Base-by-base conservation (phyloP, 2,797 vertebrate species). In the Merluccius polli region DNA sequence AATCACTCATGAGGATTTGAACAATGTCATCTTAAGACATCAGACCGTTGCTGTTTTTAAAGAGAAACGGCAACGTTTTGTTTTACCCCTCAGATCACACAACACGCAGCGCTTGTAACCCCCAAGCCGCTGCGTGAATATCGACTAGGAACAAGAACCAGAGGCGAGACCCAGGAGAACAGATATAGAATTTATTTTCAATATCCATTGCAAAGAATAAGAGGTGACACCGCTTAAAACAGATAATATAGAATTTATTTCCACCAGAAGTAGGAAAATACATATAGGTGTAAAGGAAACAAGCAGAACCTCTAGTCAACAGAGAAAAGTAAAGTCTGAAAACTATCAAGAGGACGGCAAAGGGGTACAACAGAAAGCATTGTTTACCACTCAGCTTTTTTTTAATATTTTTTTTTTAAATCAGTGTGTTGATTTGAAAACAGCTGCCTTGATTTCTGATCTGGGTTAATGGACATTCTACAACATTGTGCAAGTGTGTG, bases 221-320 rank as follows among this genome's bases (percentile, higher is more conserved):
- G 92, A 95, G 86, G 92, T 95, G 94, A 96, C 95, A 93, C 94
- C 88, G 88, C 93, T 94, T 94, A 92, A 96, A 98, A 96, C 95
- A 96, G 95, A 96, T 95, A 96, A 97, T 96, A 96, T 93, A 96
- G 94, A 96, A 97, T 98, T 98, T 97, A 98, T 98, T 98, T 94
- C 97, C 93, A 97, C 95, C 96, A 96, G 96, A 95, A 97, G 95
- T 98, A 98, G 96, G 96, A 98, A 98, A 98, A 98, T 98, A 97
- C 96, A 98, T 95, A 92, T 95, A 92, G 91, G 95, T 93, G 93
- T 96, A 96, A 96, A 96, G 95, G 94, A 96, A 94, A 93, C 94
- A 94, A 96, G 94, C 94, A 93, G 94, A 97, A 96, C 94, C 52
- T 95, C 95, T 95, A 95, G 95, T 96, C 94, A 96, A 97, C 93